Evolutionary conservation across 2,888 invertebrate species (phyloP), one percentile per base, ranked within the genome.

Genomic region (Eilema caniola): DNA sequence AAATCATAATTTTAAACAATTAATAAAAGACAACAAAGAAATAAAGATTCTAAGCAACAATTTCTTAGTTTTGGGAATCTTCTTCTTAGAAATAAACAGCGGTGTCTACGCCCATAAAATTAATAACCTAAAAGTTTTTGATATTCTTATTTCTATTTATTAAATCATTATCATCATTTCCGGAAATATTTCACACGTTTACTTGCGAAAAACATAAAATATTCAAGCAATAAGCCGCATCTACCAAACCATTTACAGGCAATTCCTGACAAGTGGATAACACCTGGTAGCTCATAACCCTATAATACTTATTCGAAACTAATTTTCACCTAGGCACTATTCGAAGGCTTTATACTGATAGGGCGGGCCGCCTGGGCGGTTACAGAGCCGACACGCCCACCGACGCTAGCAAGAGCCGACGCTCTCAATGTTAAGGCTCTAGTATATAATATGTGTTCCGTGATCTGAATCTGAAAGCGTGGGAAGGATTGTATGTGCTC

Each of bases 301-400:
- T 12, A 73, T 71, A 70, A 28, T 25, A 41, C 28, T 11, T 70
- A 67, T 72, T 68, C 63, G 24, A 72, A 76, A 82, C 63, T 73
- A 73, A 81, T 80, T 77, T 67, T 47, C 65, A 78, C 70, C 71
- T 77, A 72, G 68, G 74, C 59, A 69, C 53, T 71, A 83, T 85
- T 79, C 78, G 81, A 84, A 85, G 86, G 85, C 77, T 85, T 82
- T 80, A 75, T 77, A 77, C 79, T 81, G 82, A 80, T 82, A 83
- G 83, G 91, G 84, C 90, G 92, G 93, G 90, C 89, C 80, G 87
- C 86, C 90, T 91, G 93, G 94, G 94, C 94, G 94, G 90, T 82
- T 83, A 82, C 82, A 76, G 62, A 16, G 59, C 74, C 74, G 92
- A 89, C 93, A 94, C 94, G 94, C 94, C 94, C 93, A 92, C 80